These are phyloP conservation scores for Pluvianellus socialis DNA, from an alignment of 2,113 vertebrate species.

Conservation along the genomic window DNA sequence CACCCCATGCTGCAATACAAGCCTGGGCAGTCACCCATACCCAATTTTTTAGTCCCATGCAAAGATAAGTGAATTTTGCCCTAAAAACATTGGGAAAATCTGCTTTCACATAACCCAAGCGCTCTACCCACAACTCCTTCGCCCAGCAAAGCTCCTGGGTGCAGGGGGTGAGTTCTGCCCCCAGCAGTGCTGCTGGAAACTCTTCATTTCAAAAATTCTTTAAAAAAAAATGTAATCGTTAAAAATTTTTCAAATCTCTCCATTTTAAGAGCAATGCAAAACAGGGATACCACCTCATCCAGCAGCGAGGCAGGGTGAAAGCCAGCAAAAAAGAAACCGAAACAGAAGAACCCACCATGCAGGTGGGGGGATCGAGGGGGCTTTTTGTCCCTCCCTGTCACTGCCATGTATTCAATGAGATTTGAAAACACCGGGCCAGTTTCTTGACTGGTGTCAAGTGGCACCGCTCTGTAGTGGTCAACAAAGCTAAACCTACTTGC, in stretches of 20 bases:
- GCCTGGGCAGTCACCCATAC: neutral
- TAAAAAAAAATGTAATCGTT: neutral
- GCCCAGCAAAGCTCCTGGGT: neutral
- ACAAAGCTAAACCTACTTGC: neutral
- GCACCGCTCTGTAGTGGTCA: neutral
- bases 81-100: neutral
- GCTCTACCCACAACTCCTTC: accelerated
- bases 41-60: neutral
- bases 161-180: neutral
- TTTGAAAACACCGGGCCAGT: neutral
- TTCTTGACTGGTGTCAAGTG: neutral
- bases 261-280: neutral
- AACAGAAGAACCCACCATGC: neutral
- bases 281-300: neutral
- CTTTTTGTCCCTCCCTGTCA: neutral
- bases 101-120: neutral
- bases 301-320: neutral
- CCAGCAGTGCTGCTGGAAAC: neutral
- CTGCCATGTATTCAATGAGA: neutral
- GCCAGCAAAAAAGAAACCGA: neutral
- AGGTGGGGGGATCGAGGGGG: neutral
- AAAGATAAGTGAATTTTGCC: neutral
- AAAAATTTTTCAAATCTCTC: neutral
- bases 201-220: neutral
- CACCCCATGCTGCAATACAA: no score